Evolutionary conservation across 1,140 invertebrate genomes (phyloP).

Genomic region (Brachionus manjavacas): DNA sequence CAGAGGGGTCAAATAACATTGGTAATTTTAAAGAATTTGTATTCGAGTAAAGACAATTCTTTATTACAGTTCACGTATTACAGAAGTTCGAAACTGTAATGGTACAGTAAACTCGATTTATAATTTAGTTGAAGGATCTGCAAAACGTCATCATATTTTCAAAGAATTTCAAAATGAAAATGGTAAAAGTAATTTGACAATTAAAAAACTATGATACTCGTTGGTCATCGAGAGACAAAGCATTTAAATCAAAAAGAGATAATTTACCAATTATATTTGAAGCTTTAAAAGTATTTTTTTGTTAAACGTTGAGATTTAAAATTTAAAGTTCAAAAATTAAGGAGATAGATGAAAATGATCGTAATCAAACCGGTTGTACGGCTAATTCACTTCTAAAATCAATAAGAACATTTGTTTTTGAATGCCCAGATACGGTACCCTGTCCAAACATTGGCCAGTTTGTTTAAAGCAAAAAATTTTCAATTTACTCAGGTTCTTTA

Average conservation of each 20-base stretch:
- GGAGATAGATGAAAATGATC: not conserved
- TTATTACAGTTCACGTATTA: not conserved
- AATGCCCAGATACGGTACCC: no score
- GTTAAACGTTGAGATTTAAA: not conserved
- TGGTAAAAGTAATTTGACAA: not conserved
- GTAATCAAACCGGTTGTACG: not conserved
- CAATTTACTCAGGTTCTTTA: no score
- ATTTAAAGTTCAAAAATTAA: not conserved
- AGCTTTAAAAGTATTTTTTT: not conserved
- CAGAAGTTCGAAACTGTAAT: constrained; percentile 1
- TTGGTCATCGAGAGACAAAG: not conserved
- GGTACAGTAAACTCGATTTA: constrained; percentile 7
- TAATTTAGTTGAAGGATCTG: constrained; percentile 22
- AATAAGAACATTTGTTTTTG: constrained; percentile 23
- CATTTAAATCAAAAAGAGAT: not conserved
- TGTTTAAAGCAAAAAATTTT: no score
- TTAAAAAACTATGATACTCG: constrained; percentile 19
- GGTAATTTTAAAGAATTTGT: constrained; percentile 17
- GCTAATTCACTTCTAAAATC: not conserved
- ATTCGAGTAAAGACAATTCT: not conserved
- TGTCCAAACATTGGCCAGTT: no score
- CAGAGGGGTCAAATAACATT: not conserved
- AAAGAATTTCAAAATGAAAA: constrained; percentile 1
- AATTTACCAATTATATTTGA: not conserved
- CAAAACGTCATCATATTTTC: constrained; percentile 25